Base-by-base conservation (phyloP, 2,113 vertebrate species). In the Tenrec ecaudatus region DNA sequence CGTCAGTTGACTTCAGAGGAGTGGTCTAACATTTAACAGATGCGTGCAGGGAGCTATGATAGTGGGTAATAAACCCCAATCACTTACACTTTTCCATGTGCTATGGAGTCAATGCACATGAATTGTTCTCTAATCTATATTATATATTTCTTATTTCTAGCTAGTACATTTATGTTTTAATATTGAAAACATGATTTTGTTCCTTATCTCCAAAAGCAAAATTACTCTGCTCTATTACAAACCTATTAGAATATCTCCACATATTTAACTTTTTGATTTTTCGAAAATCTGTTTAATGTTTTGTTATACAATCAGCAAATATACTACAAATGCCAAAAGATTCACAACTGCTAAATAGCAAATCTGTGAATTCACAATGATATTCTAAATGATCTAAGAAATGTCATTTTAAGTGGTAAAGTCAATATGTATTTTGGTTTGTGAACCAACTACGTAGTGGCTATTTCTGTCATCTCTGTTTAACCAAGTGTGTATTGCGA, bases 401-500 rank as follows among this genome's bases (percentile, higher is more conserved):
- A 96, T 95, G 84, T 57, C 6, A 76, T 94, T 97, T 95, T 92
- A 91, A 92, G 53, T 90, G 79, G 88, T 97, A 92, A 97, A 96
- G 89, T 94, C 85, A 81, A 40, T 95, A 96, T 92, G 76, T 96
- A 94, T 97, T 97, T 97, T 97, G 90, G 84, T 97, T 98, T 95
- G 93, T 97, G 97, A 97, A 85, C 91, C 94, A 97, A 97, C 96
- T 79, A 11, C 75, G 92, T 88, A 97, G 95, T 89, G 86, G 95
- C 90, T 95, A 94, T 95, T 97, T 97, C 96, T 96, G 94, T 95
- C 95, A 92, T 97, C 92, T 96, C 96, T 96, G 90, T 97, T 98
- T 97, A 98, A 97, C 96, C 96, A 98, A 53, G 95, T 96, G 88
- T 97, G 53, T 93, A 96, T 97, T 97, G 95, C 96, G 96, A 97